phyloP scores from a whole-genome alignment of 2,113 vertebrate species.

The Hucho hucho region DNA sequence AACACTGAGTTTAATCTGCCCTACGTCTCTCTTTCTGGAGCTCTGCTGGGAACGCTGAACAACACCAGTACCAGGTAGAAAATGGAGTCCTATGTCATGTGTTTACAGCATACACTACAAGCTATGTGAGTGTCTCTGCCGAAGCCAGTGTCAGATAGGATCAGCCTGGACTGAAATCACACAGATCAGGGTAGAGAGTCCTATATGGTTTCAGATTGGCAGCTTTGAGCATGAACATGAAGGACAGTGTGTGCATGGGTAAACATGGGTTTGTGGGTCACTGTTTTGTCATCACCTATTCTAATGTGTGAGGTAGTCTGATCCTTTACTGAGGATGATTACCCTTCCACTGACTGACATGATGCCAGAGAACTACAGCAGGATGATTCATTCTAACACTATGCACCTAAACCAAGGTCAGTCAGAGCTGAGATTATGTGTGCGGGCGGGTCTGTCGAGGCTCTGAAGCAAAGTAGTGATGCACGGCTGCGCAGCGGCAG shows the following conservation, averaged over 20 bases:
- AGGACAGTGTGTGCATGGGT: background rate
- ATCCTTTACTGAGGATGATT: conserved; percentile 22
- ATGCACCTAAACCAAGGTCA: conserved; percentile 32
- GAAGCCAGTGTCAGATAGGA: background rate
- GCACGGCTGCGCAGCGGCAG: background rate
- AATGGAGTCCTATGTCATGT: background rate
- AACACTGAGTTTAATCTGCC: background rate
- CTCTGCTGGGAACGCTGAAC: background rate
- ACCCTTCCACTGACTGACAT: conserved; percentile 12
- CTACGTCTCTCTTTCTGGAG: background rate
- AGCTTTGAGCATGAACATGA: background rate
- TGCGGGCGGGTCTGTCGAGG: background rate
- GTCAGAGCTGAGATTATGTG: conserved; percentile 25
- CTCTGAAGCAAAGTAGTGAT: background rate
- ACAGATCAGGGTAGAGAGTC: background rate
- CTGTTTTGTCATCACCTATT: conserved; percentile 14
- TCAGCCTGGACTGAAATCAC: too few species aligned
- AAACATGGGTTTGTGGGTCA: background rate
- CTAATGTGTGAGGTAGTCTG: background rate
- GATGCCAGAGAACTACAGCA: background rate
- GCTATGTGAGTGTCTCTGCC: background rate
- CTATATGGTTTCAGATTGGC: background rate
- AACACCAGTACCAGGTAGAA: background rate
- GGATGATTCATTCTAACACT: conserved; percentile 41
- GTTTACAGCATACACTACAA: background rate